A percentile compares a stretch with the other conserved stretches of the same genome.
Conservation (phyloP, 2,888 invertebrate species). For the Ennomos fuscantarius region DNA sequence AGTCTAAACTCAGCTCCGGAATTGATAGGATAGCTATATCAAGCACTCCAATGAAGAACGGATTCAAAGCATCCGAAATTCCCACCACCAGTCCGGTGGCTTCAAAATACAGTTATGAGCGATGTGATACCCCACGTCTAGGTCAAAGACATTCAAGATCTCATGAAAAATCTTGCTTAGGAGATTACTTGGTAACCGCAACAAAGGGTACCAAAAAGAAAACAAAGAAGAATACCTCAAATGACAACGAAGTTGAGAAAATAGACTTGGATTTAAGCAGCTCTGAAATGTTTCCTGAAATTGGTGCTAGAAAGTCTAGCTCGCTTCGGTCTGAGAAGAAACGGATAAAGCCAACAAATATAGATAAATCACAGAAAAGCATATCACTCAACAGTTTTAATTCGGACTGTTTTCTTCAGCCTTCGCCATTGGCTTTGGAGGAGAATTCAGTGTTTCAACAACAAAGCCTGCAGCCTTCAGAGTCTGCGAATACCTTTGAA, state of each 20-base stretch:
- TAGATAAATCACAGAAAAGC: slow-evolving; percentile 68
- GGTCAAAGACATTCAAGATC: slow-evolving; percentile 64
- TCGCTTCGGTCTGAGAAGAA: slow-evolving; percentile 66
- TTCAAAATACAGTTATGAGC: slow-evolving; percentile 57
- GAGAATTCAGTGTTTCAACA: slow-evolving; percentile 72
- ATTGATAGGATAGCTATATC: slow-evolving; percentile 63
- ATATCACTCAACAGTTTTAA: slow-evolving; percentile 69
- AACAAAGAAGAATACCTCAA: slow-evolving; percentile 59
- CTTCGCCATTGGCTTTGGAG: slow-evolving; percentile 60
- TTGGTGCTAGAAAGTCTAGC: slow-evolving; percentile 69
- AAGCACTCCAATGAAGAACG: slow-evolving; percentile 75
- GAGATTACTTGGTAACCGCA: slow-evolving; percentile 66
- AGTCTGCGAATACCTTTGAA: slow-evolving; percentile 64
- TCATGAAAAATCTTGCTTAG: slow-evolving; percentile 71
- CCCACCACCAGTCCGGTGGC: slow-evolving; percentile 67
- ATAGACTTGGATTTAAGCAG: slow-evolving; percentile 69
- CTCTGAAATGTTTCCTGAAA: slow-evolving; percentile 75
- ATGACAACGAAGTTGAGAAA: slow-evolving; percentile 59
- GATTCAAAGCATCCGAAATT: slow-evolving; percentile 55
- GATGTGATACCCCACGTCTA: slow-evolving; percentile 72
- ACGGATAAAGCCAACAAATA: slow-evolving; percentile 84
- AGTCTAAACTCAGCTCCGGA: slow-evolving; percentile 61
- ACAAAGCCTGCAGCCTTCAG: slow-evolving; percentile 63
- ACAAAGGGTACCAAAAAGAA: slow-evolving; percentile 69
- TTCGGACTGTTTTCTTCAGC: slow-evolving; percentile 66